Evolutionary conservation across 92 coral and sea anemone species (phyloP).

Genomic region (Plumapathes pennacea): DNA sequence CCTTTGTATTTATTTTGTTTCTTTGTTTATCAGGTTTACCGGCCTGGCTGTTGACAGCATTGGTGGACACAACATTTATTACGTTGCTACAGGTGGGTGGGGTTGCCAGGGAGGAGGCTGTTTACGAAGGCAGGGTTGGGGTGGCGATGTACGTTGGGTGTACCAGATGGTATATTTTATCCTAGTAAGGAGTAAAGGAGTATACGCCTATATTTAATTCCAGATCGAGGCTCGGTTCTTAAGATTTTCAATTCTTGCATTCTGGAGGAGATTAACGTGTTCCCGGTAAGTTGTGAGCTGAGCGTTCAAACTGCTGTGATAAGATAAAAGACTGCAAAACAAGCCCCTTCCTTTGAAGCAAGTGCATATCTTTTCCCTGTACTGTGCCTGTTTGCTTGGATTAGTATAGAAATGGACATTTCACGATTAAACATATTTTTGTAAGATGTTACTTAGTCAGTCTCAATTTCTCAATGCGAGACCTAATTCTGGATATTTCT

Average conservation of each 20-base stretch:
- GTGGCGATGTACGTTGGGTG: constrained; percentile 47
- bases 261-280: constrained; percentile 65
- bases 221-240: constrained; percentile 80
- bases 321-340: too few species aligned
- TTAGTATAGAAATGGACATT: too few species aligned
- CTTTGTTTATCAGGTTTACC: constrained; percentile 40
- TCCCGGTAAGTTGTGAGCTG: constrained; percentile 74
- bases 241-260: constrained; percentile 75
- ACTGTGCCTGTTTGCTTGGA: too few species aligned
- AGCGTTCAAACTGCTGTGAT: too few species aligned
- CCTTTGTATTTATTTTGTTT: not conserved
- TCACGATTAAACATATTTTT: too few species aligned
- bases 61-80: constrained; percentile 1
- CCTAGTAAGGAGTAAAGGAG: not conserved
- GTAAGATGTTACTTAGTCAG: too few species aligned
- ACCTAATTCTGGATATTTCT: too few species aligned
- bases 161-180: not conserved
- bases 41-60: constrained; percentile 62
- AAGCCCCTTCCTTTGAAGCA: too few species aligned
- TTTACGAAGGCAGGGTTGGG: constrained; percentile 21
- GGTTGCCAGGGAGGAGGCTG: not conserved
- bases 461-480: too few species aligned
- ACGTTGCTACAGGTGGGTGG: constrained; percentile 11
- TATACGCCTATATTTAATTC: constrained; percentile 6
- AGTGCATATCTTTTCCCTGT: too few species aligned